Evolutionary conservation across 2,888 invertebrate genomes (phyloP).

Genomic region (Drosophila aldrichi): DNA sequence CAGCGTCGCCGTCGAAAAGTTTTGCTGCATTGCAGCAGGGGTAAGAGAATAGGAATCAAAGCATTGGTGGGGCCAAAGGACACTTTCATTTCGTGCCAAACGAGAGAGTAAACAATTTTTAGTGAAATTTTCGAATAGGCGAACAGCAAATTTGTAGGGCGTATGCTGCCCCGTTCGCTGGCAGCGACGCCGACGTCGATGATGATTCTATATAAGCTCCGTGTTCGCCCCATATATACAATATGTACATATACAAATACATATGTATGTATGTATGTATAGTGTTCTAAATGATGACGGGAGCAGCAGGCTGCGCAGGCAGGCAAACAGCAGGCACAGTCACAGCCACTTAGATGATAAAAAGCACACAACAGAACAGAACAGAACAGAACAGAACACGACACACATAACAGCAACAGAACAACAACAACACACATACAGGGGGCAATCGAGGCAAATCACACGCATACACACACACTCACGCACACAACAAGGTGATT

Average conservation of each 20-base stretch:
- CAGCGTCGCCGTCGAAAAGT: constrained; percentile 26
- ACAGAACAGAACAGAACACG: constrained; percentile 14
- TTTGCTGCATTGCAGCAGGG: constrained; percentile 11
- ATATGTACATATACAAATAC: constrained; percentile 55
- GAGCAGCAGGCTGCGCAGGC: constrained; percentile 52
- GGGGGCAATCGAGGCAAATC: constrained; percentile 26
- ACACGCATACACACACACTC: constrained; percentile 33
- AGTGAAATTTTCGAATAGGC: constrained; percentile 86
- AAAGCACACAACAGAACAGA: constrained; percentile 22
- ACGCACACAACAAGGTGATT: constrained; percentile 49
- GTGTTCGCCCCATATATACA: constrained; percentile 69
- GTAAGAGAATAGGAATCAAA: constrained; percentile 12
- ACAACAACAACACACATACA: constrained; percentile 18
- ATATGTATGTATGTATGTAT: constrained; percentile 42
- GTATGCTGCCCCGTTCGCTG: constrained; percentile 59
- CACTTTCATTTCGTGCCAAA: constrained; percentile 83
- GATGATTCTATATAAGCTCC: constrained; percentile 59
- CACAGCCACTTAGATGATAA: constrained; percentile 61
- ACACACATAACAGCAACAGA: constrained; percentile 24
- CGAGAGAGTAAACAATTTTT: constrained; percentile 86
- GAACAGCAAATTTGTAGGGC: constrained; percentile 83
- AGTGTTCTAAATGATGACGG: constrained; percentile 78
- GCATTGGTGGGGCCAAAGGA: constrained; percentile 64
- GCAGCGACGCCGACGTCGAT: constrained; percentile 47
- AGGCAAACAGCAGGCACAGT: constrained; percentile 28